Evolutionary conservation across 1,140 invertebrate species (phyloP).

Genomic region (Argopecten irradians): DNA sequence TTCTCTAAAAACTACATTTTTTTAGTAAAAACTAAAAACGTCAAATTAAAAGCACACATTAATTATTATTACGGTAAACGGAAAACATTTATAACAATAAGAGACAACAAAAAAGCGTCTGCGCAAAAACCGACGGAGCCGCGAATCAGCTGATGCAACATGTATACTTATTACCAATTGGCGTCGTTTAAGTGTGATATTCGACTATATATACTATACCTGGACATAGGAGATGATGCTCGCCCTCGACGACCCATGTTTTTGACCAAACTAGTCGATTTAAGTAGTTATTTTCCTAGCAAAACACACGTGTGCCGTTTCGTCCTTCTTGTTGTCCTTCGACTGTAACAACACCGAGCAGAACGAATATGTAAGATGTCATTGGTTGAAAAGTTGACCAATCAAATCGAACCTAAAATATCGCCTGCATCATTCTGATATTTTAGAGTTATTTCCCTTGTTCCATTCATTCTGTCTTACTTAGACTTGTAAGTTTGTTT

Average conservation of each 20-base stretch:
- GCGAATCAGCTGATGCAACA: not conserved
- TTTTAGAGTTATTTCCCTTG: too few species aligned
- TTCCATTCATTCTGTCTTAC: too few species aligned
- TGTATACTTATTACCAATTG: not conserved
- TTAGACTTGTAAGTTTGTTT: too few species aligned
- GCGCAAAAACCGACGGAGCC: not conserved
- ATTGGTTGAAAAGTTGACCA: not conserved
- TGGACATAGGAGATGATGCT: conserved; percentile 32
- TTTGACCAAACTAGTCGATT: not conserved
- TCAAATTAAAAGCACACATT: too few species aligned
- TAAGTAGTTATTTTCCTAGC: not conserved
- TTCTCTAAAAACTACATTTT: too few species aligned
- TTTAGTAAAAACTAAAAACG: too few species aligned
- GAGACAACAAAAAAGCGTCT: not conserved
- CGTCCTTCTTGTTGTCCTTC: not conserved
- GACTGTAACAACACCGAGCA: not conserved
- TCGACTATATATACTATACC: not conserved
- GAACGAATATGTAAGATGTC: not conserved
- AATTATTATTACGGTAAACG: too few species aligned
- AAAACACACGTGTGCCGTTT: not conserved
- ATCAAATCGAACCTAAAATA: not conserved
- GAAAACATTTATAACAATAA: too few species aligned
- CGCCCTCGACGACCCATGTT: conserved; percentile 46
- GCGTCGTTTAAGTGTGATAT: not conserved
- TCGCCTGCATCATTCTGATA: not conserved